These are phyloP conservation scores for Ammodytes marinus DNA, from an alignment of 2,113 vertebrate species.

Conservation along the genomic window DNA sequence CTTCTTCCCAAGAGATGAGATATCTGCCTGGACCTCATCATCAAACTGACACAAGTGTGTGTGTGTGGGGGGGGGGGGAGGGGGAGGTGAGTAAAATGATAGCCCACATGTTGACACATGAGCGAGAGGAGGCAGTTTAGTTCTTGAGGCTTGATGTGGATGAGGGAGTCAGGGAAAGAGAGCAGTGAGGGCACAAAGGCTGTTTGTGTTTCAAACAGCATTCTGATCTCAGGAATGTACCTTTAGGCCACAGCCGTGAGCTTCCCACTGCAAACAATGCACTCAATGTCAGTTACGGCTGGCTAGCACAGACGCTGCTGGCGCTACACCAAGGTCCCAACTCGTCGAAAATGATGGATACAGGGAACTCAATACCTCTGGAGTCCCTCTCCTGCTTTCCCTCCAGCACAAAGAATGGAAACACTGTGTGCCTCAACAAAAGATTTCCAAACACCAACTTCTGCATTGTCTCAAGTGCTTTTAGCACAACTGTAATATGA, in stretches of 20 bases:
- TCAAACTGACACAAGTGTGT: conserved; percentile 60
- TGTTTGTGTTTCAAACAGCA: conserved; percentile 89
- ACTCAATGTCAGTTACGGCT: conserved; percentile 91
- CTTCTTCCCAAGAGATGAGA: conserved; percentile 17
- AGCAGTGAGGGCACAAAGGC: conserved; percentile 87
- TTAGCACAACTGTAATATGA: conserved; percentile 36
- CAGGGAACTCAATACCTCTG: conserved; percentile 88
- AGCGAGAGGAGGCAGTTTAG: conserved; percentile 78
- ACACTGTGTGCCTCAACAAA: conserved; percentile 54
- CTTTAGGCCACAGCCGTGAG: conserved; percentile 87
- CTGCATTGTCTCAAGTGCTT: conserved; percentile 51
- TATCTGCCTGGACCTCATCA: conserved; percentile 61
- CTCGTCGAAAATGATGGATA: conserved; percentile 92
- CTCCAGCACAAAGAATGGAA: conserved; percentile 79
- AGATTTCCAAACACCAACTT: conserved; percentile 50
- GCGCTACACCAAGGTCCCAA: conserved; percentile 84
- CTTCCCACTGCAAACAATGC: conserved; percentile 87
- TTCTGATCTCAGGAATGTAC: conserved; percentile 90
- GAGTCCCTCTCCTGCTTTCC: conserved; percentile 83
- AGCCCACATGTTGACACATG: conserved; percentile 88
- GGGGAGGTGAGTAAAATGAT: conserved; percentile 80
- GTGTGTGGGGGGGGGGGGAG: conserved; percentile 10
- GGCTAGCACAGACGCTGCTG: conserved; percentile 85
- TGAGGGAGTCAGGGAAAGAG: conserved; percentile 79
- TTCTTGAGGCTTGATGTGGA: conserved; percentile 80